Conservation (phyloP, 1,140 invertebrate genomes). For the Pachyrhynchus sulphureomaculatus region DNA sequence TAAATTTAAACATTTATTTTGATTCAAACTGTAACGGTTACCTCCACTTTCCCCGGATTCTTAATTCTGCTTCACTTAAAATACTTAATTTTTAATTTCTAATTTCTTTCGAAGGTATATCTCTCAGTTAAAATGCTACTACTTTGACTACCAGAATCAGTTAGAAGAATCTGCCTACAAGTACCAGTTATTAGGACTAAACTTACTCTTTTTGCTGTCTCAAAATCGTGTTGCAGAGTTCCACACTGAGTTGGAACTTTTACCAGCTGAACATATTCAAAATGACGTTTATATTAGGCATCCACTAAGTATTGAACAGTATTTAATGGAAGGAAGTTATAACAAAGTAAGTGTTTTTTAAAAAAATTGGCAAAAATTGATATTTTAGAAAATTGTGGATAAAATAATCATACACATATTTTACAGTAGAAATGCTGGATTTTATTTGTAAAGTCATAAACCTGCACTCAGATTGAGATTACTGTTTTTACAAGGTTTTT, state of each 20-base stretch:
- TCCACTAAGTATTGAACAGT: constrained; percentile 95
- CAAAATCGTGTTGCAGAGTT: constrained; percentile 98
- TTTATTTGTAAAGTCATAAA: too few relatives aligned
- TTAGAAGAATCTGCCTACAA: constrained; percentile 92
- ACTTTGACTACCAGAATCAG: constrained; percentile 90
- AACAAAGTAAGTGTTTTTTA: constrained; percentile 87
- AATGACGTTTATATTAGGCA: constrained; percentile 93
- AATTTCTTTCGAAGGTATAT: constrained; percentile 55
- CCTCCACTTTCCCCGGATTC: too few relatives aligned
- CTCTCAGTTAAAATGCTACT: constrained; percentile 96
- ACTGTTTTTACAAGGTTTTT: too few relatives aligned
- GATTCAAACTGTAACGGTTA: too few relatives aligned
- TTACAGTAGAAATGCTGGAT: too few relatives aligned
- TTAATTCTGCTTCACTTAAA: too few relatives aligned
- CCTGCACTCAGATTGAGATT: too few relatives aligned
- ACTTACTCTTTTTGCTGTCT: constrained; percentile 92
- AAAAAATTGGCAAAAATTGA: too few relatives aligned
- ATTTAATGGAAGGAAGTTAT: constrained; percentile 98
- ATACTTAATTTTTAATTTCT: background rate
- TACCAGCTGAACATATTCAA: constrained; percentile 91
- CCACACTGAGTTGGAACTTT: constrained; percentile 94
- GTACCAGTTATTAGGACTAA: constrained; percentile 93
- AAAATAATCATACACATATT: too few relatives aligned
- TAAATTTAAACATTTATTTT: too few relatives aligned
- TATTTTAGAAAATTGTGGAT: too few relatives aligned